Percentiles rank a stretch among this genome's conserved stretches.
Evolutionary conservation across 2,888 invertebrate genomes (phyloP).

Genomic region (Troides aeacus): DNA sequence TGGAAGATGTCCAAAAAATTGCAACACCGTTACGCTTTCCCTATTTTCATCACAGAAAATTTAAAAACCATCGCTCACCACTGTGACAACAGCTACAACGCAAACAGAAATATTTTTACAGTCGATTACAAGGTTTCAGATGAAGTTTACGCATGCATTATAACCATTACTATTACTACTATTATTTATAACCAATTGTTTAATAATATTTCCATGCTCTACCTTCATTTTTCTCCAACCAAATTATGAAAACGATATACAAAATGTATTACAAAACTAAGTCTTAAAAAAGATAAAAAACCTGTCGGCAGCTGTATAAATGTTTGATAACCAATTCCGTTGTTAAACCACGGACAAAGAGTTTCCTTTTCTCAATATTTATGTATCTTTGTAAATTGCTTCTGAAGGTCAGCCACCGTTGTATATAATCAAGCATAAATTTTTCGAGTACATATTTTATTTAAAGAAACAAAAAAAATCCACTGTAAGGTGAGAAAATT

Average conservation of each 20-base stretch:
- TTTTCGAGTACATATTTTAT: no score
- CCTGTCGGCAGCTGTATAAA: no score
- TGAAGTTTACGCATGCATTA: constrained; percentile 29
- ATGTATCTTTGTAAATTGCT: no score
- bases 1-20: constrained; percentile 70
- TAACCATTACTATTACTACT: constrained; percentile 23
- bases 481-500: no score
- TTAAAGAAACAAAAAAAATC: no score
- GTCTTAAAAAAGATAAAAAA: no score
- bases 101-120: constrained; percentile 76
- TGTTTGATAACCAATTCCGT: no score
- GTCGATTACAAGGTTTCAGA: constrained; percentile 67
- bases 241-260: background rate
- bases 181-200: background rate
- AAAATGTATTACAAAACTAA: background rate
- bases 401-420: no score
- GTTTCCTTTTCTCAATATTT: no score
- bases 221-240: background rate
- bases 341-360: no score
- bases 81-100: constrained; percentile 75
- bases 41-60: constrained; percentile 78
- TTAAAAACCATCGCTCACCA: constrained; percentile 78
- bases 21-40: constrained; percentile 75
- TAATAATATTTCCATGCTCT: background rate
- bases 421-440: no score